A percentile compares a stretch with the other conserved stretches of the same genome.
Conservation (phyloP, 1,140 invertebrate species). For the Hypsibius dujardini region DNA sequence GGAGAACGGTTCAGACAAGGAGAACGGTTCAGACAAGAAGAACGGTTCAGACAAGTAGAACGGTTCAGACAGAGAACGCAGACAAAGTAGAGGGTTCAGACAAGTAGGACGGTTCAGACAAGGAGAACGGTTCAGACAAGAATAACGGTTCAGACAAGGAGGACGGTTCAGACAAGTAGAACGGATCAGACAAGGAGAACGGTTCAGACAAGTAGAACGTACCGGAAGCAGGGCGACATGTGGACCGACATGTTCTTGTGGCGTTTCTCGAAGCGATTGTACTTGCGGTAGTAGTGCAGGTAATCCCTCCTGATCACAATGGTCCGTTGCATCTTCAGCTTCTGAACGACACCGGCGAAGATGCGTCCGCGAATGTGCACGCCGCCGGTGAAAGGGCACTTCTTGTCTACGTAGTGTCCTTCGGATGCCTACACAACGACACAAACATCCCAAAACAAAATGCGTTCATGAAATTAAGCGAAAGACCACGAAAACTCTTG, state of each 20-base stretch:
- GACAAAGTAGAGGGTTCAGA: no score
- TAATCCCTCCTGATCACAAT: conserved; percentile 96
- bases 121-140: no score
- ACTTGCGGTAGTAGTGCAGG: conserved; percentile 91
- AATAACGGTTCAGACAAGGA: no score
- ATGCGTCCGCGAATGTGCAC: conserved; percentile 93
- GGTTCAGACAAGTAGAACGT: conserved; percentile 26
- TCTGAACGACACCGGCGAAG: conserved; percentile 81
- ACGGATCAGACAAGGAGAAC: background rate
- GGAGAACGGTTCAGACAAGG: no score
- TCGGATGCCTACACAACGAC: conserved; percentile 80
- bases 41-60: no score
- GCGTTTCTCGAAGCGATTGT: conserved; percentile 95
- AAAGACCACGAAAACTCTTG: conserved; percentile 19
- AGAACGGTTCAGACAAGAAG: no score
- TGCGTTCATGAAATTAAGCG: conserved; percentile 18
- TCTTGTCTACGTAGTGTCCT: conserved; percentile 98
- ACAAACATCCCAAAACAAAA: conserved; percentile 19
- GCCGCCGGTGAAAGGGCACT: conserved; percentile 97
- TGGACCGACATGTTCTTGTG: conserved; percentile 98
- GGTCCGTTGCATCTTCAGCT: conserved; percentile 97
- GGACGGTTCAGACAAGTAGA: no score
- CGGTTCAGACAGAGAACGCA: no score
- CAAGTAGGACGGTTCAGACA: no score
- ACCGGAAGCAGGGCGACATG: conserved; percentile 97